Percentiles rank a stretch among this genome's conserved stretches.
phyloP scores from a whole-genome alignment of 2,797 vertebrate genomes.

The Microctenopoma lineatum region DNA sequence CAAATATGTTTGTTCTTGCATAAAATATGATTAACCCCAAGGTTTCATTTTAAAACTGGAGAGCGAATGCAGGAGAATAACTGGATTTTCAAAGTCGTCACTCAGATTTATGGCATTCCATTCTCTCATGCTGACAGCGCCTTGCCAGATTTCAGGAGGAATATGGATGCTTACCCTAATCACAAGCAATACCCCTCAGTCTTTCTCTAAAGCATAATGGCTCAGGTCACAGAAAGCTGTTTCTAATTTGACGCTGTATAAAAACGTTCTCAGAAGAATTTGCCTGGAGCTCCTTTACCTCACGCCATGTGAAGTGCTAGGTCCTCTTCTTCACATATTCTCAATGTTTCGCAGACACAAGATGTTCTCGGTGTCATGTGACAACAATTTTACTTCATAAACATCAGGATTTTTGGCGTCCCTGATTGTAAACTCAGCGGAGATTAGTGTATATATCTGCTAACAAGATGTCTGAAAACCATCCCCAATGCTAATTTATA shows the following conservation, averaged over 20 bases:
- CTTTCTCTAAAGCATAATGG: slow-evolving; percentile 56
- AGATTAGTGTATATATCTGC: slow-evolving; percentile 39
- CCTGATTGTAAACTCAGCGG: slow-evolving; percentile 20
- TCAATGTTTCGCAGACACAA: slow-evolving; percentile 28
- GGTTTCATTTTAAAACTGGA: slow-evolving; percentile 6
- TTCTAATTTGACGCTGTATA: slow-evolving; percentile 73
- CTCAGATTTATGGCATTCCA: slow-evolving; percentile 69
- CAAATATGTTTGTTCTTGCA: background rate
- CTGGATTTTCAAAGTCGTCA: slow-evolving; percentile 69
- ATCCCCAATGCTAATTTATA: slow-evolving; percentile 38
- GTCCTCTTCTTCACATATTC: slow-evolving; percentile 22
- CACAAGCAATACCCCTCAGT: slow-evolving; percentile 63
- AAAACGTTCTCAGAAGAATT: slow-evolving; percentile 64
- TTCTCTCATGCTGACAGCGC: slow-evolving; percentile 39
- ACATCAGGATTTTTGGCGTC: slow-evolving; percentile 14
- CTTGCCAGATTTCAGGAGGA: slow-evolving; percentile 59
- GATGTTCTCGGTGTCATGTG: slow-evolving; percentile 32
- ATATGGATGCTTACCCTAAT: slow-evolving; percentile 70
- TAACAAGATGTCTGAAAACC: slow-evolving; percentile 44
- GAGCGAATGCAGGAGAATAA: slow-evolving; percentile 39
- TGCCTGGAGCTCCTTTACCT: slow-evolving; percentile 43
- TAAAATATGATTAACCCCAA: background rate
- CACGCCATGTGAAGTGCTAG: slow-evolving; percentile 27
- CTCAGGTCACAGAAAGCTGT: slow-evolving; percentile 72
- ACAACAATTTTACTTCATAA: slow-evolving; percentile 32